Conservation (phyloP, 2,113 vertebrate species). For the Verasper variegatus region DNA sequence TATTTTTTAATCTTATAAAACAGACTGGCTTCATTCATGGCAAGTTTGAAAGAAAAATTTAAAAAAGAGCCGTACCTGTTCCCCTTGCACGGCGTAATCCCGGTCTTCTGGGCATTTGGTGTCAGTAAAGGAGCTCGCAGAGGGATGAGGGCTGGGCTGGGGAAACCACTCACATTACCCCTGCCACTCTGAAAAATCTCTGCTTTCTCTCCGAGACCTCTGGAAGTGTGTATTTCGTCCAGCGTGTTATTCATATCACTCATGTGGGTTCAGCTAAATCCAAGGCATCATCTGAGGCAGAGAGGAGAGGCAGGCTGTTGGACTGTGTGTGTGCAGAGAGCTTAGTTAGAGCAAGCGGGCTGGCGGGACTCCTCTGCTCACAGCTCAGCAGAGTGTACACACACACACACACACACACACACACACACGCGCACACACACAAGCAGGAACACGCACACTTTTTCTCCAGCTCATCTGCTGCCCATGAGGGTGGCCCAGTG, state of each 20-base stretch:
- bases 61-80: constrained; percentile 75
- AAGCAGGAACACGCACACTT: constrained; percentile 18
- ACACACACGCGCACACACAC: constrained; percentile 5
- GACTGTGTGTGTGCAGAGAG: constrained; percentile 64
- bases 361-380: constrained; percentile 69
- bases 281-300: constrained; percentile 82
- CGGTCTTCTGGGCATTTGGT: constrained; percentile 70
- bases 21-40: neutral
- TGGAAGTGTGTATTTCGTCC: constrained; percentile 76
- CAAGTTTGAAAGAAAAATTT: neutral
- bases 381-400: constrained; percentile 59
- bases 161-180: constrained; percentile 69
- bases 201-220: constrained; percentile 78
- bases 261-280: constrained; percentile 76
- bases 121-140: constrained; percentile 69
- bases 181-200: constrained; percentile 77
- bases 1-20: neutral
- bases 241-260: constrained; percentile 84
- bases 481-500: constrained; percentile 78
- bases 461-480: constrained; percentile 74
- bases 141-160: constrained; percentile 74
- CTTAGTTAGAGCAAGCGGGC: constrained; percentile 58
- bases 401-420: constrained; percentile 45
- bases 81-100: constrained; percentile 68
- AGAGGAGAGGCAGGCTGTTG: constrained; percentile 66